Percentiles rank a stretch among this genome's conserved stretches.
These are phyloP conservation scores for Onthophagus taurus DNA, from an alignment of 1,140 invertebrate species.

Conservation along the genomic window DNA sequence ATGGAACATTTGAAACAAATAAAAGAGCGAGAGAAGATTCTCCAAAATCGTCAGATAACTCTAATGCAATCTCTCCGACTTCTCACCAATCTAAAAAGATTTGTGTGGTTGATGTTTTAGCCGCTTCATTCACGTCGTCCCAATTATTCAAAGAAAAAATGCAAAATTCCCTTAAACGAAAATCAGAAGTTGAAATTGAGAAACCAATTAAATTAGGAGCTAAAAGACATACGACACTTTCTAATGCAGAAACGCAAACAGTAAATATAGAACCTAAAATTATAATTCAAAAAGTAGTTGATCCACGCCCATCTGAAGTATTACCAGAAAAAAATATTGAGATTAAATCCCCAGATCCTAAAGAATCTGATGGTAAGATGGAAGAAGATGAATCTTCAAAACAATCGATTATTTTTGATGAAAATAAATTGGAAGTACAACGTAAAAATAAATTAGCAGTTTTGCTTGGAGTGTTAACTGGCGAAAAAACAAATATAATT, in stretches of 20 bases:
- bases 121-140: constrained; percentile 26
- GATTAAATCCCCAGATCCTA: neutral
- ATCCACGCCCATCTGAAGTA: neutral
- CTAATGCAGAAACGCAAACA: constrained; percentile 28
- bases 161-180: constrained; percentile 14
- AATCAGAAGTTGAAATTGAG: constrained; percentile 18
- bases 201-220: neutral
- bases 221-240: constrained; percentile 20
- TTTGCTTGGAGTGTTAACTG: constrained; percentile 23
- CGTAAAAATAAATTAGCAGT: constrained; percentile 24
- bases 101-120: constrained; percentile 25
- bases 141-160: constrained; percentile 19
- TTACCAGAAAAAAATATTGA: neutral
- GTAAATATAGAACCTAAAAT: constrained; percentile 6
- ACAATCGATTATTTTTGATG: constrained; percentile 22
- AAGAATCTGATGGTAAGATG: neutral
- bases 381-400: neutral
- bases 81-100: constrained; percentile 24
- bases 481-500: constrained; percentile 18
- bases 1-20: neutral
- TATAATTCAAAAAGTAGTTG: neutral
- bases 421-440: constrained; percentile 24
- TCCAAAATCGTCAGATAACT: neutral
- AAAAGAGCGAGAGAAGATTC: constrained; percentile 6
- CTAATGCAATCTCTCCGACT: neutral